Evolutionary conservation across 1,140 invertebrate species (phyloP).

Genomic region (Thereuonema tuberculata): DNA sequence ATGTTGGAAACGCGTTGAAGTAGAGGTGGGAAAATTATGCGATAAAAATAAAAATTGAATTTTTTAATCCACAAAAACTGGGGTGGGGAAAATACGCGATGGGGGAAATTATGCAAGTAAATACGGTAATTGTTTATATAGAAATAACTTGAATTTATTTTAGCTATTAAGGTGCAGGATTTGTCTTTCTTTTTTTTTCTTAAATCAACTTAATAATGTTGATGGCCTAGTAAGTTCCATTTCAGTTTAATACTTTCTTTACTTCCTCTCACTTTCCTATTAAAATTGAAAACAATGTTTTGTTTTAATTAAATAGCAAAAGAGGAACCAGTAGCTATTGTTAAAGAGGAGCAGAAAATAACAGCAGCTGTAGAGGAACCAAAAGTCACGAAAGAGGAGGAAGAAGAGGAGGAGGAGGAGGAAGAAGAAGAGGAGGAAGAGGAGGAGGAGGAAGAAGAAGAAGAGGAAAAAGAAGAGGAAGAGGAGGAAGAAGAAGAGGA

Average conservation of each 20-base stretch:
- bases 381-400: too few relatives aligned
- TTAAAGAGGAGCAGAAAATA: slow-evolving; percentile 10
- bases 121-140: too few relatives aligned
- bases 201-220: too few relatives aligned
- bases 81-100: too few relatives aligned
- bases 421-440: slow-evolving; percentile 27
- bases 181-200: too few relatives aligned
- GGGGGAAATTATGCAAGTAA: too few relatives aligned
- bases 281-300: slow-evolving; percentile 2
- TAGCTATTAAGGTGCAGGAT: too few relatives aligned
- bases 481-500: slow-evolving; percentile 23
- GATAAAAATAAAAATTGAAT: too few relatives aligned
- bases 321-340: slow-evolving; percentile 15
- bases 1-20: too few relatives aligned
- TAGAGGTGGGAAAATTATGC: too few relatives aligned
- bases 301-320: slow-evolving; percentile 28
- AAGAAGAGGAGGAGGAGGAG: slow-evolving; percentile 18
- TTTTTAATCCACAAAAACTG: too few relatives aligned
- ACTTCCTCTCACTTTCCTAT: slow-evolving; percentile 19
- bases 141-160: too few relatives aligned
- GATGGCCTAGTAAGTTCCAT: slow-evolving; percentile 4
- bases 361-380: slow-evolving; percentile 12
- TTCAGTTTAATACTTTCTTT: neutral
- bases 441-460: slow-evolving; percentile 35
- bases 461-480: slow-evolving; percentile 29